Evolutionary conservation across 2,888 invertebrate species (phyloP), one percentile per base, ranked within the genome.

Genomic region (Watsonalla binaria): DNA sequence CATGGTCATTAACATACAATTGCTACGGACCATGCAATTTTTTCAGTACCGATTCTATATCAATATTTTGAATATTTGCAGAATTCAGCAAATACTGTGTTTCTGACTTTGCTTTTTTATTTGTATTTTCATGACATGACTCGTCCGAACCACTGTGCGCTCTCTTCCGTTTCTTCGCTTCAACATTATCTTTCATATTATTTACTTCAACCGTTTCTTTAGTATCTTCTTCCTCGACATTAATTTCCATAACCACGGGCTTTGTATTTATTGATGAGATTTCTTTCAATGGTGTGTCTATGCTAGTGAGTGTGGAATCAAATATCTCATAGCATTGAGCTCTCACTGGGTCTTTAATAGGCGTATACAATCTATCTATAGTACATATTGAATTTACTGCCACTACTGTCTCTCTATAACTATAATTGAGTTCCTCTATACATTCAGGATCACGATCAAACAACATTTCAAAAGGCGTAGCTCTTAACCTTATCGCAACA

Each of bases 11-110:
- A 11, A 56, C 53, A 47, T 47, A 54, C 47, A 37, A 51, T 52
- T 58, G 56, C 65, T 80, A 89, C 48, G 86, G 84, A 34, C 91
- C 91, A 63, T 91, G 91, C 51, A 91, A 69, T 66, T 90, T 88
- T 66, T 76, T 85, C 45, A 91, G 69, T 52, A 91, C 86, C 14
- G 86, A 77, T 69, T 91, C 91, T 52, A 91, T 91, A 70, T 90
- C 91, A 52, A 91, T 83, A 67, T 90, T 82, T 68, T 86, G 82
- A 63, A 87, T 86, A 62, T 82, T 85, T 46, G 84, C 76, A 6
- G 86, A 76, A 63, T 79, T 77, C 13, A 87, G 73, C 58, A 87
- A 68, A 61, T 81, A 82, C 53, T 82, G 76, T 5, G 84, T 62
- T 51, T 87, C 84, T 6, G 81, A 67, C 64, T 85, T 89, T 0